Evolutionary conservation across 2,797 vertebrate species (phyloP), one percentile per base, ranked within the genome.

Genomic region (Sphenopsis melanotis): DNA sequence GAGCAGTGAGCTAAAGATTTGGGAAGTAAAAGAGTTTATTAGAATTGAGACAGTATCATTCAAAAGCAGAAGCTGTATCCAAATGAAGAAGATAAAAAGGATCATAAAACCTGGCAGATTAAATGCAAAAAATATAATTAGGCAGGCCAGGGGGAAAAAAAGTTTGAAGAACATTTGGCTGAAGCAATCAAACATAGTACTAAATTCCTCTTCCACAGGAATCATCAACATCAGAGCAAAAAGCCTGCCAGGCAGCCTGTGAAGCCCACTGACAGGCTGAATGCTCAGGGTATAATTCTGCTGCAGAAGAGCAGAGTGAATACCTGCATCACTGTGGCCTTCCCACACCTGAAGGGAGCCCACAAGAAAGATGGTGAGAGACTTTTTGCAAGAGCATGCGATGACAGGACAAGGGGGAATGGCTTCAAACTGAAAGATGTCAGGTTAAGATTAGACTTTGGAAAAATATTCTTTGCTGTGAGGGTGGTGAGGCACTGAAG

Each of bases 41-140:
- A 95, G 80, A 95, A 89, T 63, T 90, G 63, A 93, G 80, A 93
- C 79, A 55, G 10, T 66, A 95, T 96, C 83, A 89, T 91, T 91
- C 91, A 95, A 95, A 96, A 87, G 90, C 93, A 96, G 94, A 93
- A 95, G 77, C 88, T 96, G 90, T 96, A 95, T 93, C 95, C 80
- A 90, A 95, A 95, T 89, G 90, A 96, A 93, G 88, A 96, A 96
- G 95, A 95, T 96, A 94, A 95, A 96, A 96, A 93, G 96, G 91
- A 95, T 90, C 93, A 96, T 96, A 96, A 96, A 96, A 87, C 66
- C 85, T 84, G 42, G n/a, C 21, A 79, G 83, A 95, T 72, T 91
- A 94, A 93, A 87, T 66, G 86, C 44, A 93, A 93, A 93, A 96
- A 95, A 88, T 95, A 93, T 79, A 95, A 95, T 96, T 95, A 94